A percentile compares a stretch with the other conserved stretches of the same genome.
phyloP scores from a whole-genome alignment of 2,888 invertebrate genomes.

The Oscheius sp. region DNA sequence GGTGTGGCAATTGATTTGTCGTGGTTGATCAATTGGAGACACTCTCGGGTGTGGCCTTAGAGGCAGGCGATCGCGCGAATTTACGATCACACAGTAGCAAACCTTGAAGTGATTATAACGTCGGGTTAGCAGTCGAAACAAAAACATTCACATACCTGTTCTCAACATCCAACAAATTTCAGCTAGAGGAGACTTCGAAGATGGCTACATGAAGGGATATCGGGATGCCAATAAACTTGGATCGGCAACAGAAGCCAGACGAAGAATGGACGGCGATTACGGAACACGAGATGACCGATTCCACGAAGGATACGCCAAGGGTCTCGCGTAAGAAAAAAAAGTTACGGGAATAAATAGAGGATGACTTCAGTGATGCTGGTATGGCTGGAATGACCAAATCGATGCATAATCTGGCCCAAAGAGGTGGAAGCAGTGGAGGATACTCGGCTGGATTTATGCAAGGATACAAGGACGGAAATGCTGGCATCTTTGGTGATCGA shows the following conservation, averaged over 20 bases:
- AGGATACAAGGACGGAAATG: constrained; percentile 72
- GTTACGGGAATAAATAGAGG: background rate
- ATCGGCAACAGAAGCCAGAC: constrained; percentile 62
- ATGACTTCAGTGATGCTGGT: constrained; percentile 70
- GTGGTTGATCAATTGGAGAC: constrained; percentile 29
- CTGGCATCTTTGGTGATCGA: constrained; percentile 72
- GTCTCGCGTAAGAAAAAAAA: constrained; percentile 46
- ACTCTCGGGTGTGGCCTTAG: constrained; percentile 32
- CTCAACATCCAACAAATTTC: constrained; percentile 4
- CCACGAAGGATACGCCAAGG: constrained; percentile 72
- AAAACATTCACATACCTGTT: constrained; percentile 6
- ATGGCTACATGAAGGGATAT: constrained; percentile 73
- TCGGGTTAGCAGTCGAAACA: background rate
- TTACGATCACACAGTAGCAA: constrained; percentile 3
- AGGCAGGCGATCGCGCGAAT: constrained; percentile 23
- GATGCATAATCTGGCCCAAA: constrained; percentile 72
- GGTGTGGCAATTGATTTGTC: background rate
- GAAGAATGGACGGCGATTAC: constrained; percentile 69
- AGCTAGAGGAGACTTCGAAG: constrained; percentile 70
- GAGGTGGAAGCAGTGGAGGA: constrained; percentile 58
- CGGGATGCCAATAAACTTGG: constrained; percentile 69
- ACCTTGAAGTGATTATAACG: background rate
- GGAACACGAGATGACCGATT: constrained; percentile 65
- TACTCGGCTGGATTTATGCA: constrained; percentile 73
- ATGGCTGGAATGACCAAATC: constrained; percentile 72